Evolutionary conservation across 2,888 invertebrate genomes (phyloP), one percentile per base, ranked within the genome.

Genomic region (Cryptus viduatorius): DNA sequence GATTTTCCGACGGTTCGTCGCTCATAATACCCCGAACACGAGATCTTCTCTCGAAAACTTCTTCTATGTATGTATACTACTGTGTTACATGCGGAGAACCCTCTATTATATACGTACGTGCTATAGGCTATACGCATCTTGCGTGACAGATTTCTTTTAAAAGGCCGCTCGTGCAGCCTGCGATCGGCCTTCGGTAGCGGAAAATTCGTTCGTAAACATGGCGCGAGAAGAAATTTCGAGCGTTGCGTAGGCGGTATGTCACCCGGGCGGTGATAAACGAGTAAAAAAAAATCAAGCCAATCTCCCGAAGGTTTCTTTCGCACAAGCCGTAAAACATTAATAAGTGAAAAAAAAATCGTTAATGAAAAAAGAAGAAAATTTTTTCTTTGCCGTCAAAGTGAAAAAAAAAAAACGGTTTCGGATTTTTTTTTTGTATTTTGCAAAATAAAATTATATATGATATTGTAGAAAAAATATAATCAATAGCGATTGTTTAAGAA

Each of bases 1-100:
- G 8, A 16, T 56, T 83, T 85, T 82, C 83, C 83, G 87, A 84
- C 87, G 87, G 89, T 87, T 90, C 89, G 87, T 68, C 87, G 78
- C 50, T 71, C 78, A 89, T 89, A 89, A 90, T 91, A 79, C 72
- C 59, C 68, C 75, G 79, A 75, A 76, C 50, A 50, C 16, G 42
- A 24, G 56, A 56, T 56, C n/a, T 2, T 68, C 53, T 31, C 56
- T 76, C 71, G 71, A 76, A 44, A 44, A 68, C 14, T 10, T 72
- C 24, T 48, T 42, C 71, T 44, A 37, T 67, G 44, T 69, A 65
- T 44, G 16, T 50, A 44, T 50, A 31, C 53, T 42, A 16, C 37
- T 64, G 24, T 46, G 31, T 67, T 24, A 67, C 50, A 67, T 37
- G 44, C 29, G 19, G 37, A 50, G n/a, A 19, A 61, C 42, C 7